Percentiles rank a stretch among this genome's conserved stretches.
Conservation (phyloP, 2,797 vertebrate genomes). For the Hyperoplus immaculatus region DNA sequence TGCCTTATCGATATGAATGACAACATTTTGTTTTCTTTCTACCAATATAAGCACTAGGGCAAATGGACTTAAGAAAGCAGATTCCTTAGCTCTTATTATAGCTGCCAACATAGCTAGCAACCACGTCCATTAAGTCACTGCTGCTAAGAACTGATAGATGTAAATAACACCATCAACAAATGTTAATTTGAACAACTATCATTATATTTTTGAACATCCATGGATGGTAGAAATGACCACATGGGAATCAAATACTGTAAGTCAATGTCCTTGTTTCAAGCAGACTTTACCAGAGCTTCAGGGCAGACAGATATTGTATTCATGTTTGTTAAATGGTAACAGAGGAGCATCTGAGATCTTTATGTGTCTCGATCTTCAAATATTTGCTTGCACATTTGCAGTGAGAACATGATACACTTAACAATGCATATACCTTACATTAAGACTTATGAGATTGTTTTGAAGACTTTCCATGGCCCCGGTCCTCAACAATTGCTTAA, state of each 20-base stretch:
- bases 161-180: neutral
- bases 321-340: neutral
- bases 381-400: neutral
- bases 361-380: neutral
- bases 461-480: neutral
- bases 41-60: no score
- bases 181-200: neutral
- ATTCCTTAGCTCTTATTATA: constrained; percentile 1
- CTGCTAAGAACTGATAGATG: neutral
- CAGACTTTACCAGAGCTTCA: neutral
- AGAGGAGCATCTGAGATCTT: neutral
- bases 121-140: neutral
- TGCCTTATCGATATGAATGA: no score
- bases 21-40: no score
- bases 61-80: neutral
- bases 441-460: neutral
- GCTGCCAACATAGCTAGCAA: neutral
- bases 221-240: neutral
- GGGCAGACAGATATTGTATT: neutral
- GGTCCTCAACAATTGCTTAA: neutral
- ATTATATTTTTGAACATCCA: no score
- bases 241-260: no score
- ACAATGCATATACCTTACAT: neutral
- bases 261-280: neutral
- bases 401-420: neutral